phyloP scores from a whole-genome alignment of 2,797 vertebrate genomes.

The Bovichtus variegatus region DNA sequence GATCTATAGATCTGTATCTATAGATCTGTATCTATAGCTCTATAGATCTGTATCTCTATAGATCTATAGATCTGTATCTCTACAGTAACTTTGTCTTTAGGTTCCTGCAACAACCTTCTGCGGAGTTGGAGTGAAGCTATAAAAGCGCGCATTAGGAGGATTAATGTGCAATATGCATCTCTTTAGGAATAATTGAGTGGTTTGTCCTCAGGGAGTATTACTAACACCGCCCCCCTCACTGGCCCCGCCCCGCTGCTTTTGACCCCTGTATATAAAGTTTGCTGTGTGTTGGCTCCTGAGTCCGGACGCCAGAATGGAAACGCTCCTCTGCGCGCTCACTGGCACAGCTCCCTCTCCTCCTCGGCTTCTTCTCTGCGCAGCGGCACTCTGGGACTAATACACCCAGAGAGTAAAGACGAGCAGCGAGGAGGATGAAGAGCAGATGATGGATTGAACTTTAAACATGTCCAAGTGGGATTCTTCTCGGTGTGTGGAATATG shows the following conservation, averaged over 20 bases:
- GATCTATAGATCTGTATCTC: too few species aligned
- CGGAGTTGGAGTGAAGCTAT: too few species aligned
- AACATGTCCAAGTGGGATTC: constrained; percentile 28
- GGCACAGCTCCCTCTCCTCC: constrained; percentile 53
- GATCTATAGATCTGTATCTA: too few species aligned
- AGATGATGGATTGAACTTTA: constrained; percentile 34
- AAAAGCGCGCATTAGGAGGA: too few species aligned
- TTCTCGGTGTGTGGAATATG: constrained; percentile 47
- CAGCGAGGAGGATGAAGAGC: constrained; percentile 24
- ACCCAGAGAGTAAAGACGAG: background rate
- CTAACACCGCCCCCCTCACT: constrained; percentile 18
- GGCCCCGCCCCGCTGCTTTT: constrained; percentile 82
- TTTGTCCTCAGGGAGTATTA: constrained; percentile 31
- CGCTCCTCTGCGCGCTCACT: constrained; percentile 60
- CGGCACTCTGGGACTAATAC: constrained; percentile 67
- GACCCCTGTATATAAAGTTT: constrained; percentile 81
- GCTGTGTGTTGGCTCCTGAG: constrained; percentile 71
- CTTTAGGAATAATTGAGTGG: constrained; percentile 15
- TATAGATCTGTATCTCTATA: too few species aligned
- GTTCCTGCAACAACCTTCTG: too few species aligned
- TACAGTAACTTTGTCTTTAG: too few species aligned
- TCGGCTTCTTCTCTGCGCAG: constrained; percentile 52
- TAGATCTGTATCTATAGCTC: too few species aligned
- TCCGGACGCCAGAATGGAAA: constrained; percentile 82
- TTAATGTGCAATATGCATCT: constrained; percentile 10